Base-by-base conservation (phyloP, 2,797 vertebrate genomes). In the Phalanger gymnotis region DNA sequence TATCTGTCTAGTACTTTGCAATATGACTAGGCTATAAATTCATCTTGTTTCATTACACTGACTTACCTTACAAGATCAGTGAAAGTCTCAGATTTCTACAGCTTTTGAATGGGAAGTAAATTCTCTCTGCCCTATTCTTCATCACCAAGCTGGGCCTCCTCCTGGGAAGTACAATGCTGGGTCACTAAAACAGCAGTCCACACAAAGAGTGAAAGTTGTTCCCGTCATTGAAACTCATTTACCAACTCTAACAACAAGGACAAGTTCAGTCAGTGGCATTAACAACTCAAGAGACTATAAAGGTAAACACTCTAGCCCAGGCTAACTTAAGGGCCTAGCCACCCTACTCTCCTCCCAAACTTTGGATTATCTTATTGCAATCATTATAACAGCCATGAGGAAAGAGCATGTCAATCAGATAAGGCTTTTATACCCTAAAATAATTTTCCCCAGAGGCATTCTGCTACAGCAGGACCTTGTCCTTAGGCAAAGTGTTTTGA, bases 111-210 rank as follows among this genome's bases (percentile, higher is more conserved):
- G 97, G 97, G 91, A 97, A 94, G 89, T 97, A 96, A 96, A 96
- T 95, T 91, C 95, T 97, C 95, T 97, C 97, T 96, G 94, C 97
- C 96, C 97, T 98, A 96, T 95, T 98, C 98, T 97, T 98, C 98
- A 98, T 98, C 97, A 93, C 98, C 97, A 97, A 97, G 97, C 95
- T 97, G 95, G 97, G 97, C 98, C 97, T 98, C 97, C 97, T 97
- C 97, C 98, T 98, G 92, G 93, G 94, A 97, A 98, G 93, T 90
- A 97, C 73, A 97, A 93, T 54, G 87, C 87, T 73, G 94, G 94
- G 95, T 98, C 95, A 97, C 95, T 94, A 93, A 54, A 94, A 34
- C 55, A 92, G 73, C 40, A 54, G 73, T 87, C 58, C 93, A 93
- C 94, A 58, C 11, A 27, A 47, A 90, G 66, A 94, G 91, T 87